Base-by-base conservation (phyloP, 2,888 invertebrate genomes). In the Conistra vaccinii region DNA sequence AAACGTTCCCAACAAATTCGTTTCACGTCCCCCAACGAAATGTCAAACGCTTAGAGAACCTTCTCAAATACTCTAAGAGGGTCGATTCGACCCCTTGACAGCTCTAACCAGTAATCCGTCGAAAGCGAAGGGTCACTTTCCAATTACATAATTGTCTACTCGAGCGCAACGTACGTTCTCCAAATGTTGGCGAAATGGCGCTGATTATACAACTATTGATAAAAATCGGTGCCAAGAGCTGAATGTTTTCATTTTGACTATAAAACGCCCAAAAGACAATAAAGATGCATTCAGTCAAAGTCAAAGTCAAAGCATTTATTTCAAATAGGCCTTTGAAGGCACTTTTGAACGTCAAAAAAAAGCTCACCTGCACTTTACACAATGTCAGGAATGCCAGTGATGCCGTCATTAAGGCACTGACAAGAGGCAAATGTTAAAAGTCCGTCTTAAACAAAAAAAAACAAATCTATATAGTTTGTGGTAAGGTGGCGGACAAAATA, bases 81-180 rank as follows among this genome's bases (percentile, higher is more conserved):
- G 90, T 86, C 86, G 81, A 86, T 88, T 86, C 88, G 87, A 87
- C 86, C 92, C 92, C 93, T 91, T 92, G 94, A 93, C 94, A 93
- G 92, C 90, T 91, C 93, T 94, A 93, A 92, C 93, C 92, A 91
- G 94, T 94, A 95, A 95, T 95, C 93, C 94, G 92, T 91, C 92
- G 92, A 93, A 92, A 91, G 91, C 90, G 89, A 91, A 92, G 95
- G 95, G 95, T 93, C 93, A 93, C 86, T 87, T 87, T 86, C 81
- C 88, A 87, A 87, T 87, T 87, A 92, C 89, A 91, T 93, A 93
- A 93, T 92, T 93, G 92, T 91, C 90, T 91, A 90, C 88, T 92
- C 90, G 89, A 90, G 91, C 90, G 88, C 84, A 88, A 87, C 81
- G 87, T 89, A 88, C 83, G 88, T 83, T 90, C 87, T 89, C 84